Conservation (phyloP, 2,113 vertebrate genomes). For the Thomomys bottae region DNA sequence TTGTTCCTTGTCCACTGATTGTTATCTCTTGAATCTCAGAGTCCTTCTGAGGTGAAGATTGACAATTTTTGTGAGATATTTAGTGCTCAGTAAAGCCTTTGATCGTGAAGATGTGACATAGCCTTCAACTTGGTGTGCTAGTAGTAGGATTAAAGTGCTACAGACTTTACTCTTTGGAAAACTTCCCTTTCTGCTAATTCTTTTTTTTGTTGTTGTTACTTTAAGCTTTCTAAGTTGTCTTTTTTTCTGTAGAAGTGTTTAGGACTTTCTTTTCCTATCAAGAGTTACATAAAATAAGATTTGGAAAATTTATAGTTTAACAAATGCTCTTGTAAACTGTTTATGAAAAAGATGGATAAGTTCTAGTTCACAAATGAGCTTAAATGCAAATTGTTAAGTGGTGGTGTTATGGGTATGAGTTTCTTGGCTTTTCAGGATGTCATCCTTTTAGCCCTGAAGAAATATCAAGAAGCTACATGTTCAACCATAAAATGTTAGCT, state of each 20-base stretch:
- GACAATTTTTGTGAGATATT: slow-evolving; percentile 29
- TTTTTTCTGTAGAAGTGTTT: slow-evolving; percentile 64
- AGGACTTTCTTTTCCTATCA: slow-evolving; percentile 61
- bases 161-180: slow-evolving; percentile 60
- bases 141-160: slow-evolving; percentile 37
- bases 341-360: slow-evolving; percentile 54
- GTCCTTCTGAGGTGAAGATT: slow-evolving; percentile 24
- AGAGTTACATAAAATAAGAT: slow-evolving; percentile 60
- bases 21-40: background rate
- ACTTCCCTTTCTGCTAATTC: slow-evolving; percentile 35
- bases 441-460: slow-evolving; percentile 68
- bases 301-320: slow-evolving; percentile 69
- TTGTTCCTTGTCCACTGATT: background rate
- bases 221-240: slow-evolving; percentile 54
- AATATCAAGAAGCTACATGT: slow-evolving; percentile 78
- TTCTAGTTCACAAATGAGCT: slow-evolving; percentile 71
- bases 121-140: slow-evolving; percentile 39
- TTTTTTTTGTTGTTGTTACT: slow-evolving; percentile 72
- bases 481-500: slow-evolving; percentile 65
- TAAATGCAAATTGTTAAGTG: slow-evolving; percentile 66
- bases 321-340: slow-evolving; percentile 52
- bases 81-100: slow-evolving; percentile 31
- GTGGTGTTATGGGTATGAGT: slow-evolving; percentile 47
- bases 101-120: slow-evolving; percentile 33
- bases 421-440: slow-evolving; percentile 72